These are phyloP conservation scores for Abramis brama DNA, from an alignment of 2,113 vertebrate species.

Conservation along the genomic window DNA sequence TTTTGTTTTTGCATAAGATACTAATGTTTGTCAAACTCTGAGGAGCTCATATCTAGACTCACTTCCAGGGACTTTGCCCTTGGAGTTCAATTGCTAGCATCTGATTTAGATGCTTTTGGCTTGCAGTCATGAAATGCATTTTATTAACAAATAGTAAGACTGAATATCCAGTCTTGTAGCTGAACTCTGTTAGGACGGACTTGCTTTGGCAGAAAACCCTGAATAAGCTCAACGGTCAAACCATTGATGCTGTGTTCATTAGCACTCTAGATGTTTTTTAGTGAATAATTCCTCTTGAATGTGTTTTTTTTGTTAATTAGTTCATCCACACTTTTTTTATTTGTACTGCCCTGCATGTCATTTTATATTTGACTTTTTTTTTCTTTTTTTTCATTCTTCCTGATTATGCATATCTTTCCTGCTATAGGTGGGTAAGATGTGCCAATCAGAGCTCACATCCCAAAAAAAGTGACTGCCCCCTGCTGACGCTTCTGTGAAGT, in stretches of 20 bases:
- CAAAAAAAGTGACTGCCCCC: conserved; percentile 70
- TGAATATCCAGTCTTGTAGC: conserved; percentile 20
- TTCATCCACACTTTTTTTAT: background rate
- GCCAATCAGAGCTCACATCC: conserved; percentile 52
- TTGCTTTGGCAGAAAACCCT: conserved; percentile 67
- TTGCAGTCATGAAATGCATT: conserved; percentile 52
- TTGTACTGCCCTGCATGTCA: background rate
- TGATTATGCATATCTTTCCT: conserved; percentile 5
- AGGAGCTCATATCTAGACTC: conserved; percentile 15
- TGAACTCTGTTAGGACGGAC: conserved; percentile 36
- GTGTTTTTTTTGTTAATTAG: background rate
- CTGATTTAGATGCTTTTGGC: conserved; percentile 35
- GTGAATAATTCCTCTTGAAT: conserved; percentile 2
- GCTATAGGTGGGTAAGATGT: conserved; percentile 32
- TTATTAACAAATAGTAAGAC: conserved; percentile 24
- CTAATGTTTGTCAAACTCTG: conserved; percentile 27
- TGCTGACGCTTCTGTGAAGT: conserved; percentile 82
- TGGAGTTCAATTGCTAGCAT: conserved; percentile 28
- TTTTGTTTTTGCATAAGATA: background rate
- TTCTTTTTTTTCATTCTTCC: background rate
- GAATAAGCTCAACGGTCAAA: conserved; percentile 44
- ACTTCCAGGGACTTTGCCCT: conserved; percentile 32
- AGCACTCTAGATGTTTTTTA: conserved; percentile 30
- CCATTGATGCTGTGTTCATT: conserved; percentile 19
- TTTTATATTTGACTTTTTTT: background rate